A percentile compares a stretch with the other conserved stretches of the same genome.
Conservation (phyloP, 2,113 vertebrate species). For the Pitta sordida region DNA sequence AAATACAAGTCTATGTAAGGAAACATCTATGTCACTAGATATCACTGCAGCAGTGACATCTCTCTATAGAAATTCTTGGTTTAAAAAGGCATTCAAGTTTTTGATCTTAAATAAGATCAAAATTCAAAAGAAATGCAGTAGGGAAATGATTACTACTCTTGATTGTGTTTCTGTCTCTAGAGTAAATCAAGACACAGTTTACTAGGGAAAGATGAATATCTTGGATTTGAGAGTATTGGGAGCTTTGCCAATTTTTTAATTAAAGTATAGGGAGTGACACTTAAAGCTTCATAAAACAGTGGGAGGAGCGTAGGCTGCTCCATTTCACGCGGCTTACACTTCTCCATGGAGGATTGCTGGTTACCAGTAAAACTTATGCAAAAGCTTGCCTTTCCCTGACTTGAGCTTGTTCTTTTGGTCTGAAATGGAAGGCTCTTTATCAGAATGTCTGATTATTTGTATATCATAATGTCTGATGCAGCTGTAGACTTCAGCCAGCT, state of each 20-base stretch:
- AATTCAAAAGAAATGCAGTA: neutral
- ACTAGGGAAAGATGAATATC: neutral
- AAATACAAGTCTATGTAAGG: neutral
- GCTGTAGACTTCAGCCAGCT: neutral
- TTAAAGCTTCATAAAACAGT: neutral
- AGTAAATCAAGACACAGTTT: neutral
- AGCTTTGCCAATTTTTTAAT: neutral
- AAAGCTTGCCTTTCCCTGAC: neutral
- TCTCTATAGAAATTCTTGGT: neutral
- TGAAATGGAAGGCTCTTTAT: neutral
- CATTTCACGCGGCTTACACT: neutral
- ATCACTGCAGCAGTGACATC: neutral
- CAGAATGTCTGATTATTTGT: neutral
- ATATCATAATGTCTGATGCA: neutral
- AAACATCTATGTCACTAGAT: neutral
- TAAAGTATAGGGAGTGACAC: neutral
- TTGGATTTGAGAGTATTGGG: neutral
- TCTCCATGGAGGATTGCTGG: neutral
- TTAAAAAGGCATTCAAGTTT: neutral
- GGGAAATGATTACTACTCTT: neutral
- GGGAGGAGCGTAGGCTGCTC: neutral
- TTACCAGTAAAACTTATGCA: neutral
- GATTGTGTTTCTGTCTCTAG: neutral
- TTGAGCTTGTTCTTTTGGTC: neutral
- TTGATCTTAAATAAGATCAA: constrained; percentile 12